Conservation (phyloP, 2,113 vertebrate genomes). For the Charina bottae region DNA sequence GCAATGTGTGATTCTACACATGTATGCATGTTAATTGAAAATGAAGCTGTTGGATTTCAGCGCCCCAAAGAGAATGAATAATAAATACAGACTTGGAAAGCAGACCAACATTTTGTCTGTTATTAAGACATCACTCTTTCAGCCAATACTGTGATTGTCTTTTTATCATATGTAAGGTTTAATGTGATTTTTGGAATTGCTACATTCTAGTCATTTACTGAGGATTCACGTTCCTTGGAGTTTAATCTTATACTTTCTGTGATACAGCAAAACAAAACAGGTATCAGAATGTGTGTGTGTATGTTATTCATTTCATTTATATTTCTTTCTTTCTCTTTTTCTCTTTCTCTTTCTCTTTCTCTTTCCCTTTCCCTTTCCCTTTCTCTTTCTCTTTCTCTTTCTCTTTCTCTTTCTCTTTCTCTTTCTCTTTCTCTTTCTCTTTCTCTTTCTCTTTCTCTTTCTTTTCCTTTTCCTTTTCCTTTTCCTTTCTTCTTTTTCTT, state of each 20-base stretch:
- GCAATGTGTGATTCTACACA: not conserved
- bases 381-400: no score
- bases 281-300: not conserved
- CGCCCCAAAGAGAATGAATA: not conserved
- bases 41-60: not conserved
- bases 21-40: not conserved
- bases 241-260: not conserved
- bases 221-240: not conserved
- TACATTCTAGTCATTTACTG: not conserved
- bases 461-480: no score
- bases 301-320: not conserved
- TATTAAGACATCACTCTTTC: not conserved
- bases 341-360: not conserved
- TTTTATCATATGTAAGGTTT: not conserved
- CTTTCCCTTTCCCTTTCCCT: not conserved
- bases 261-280: not conserved
- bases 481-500: no score
- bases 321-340: no score
- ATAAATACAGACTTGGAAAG: not conserved
- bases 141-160: not conserved
- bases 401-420: no score
- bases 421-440: no score
- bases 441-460: no score
- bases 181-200: not conserved
- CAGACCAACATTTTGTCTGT: not conserved